These are phyloP conservation scores for Beris chalybata DNA, from an alignment of 2,888 invertebrate genomes.

Conservation along the genomic window DNA sequence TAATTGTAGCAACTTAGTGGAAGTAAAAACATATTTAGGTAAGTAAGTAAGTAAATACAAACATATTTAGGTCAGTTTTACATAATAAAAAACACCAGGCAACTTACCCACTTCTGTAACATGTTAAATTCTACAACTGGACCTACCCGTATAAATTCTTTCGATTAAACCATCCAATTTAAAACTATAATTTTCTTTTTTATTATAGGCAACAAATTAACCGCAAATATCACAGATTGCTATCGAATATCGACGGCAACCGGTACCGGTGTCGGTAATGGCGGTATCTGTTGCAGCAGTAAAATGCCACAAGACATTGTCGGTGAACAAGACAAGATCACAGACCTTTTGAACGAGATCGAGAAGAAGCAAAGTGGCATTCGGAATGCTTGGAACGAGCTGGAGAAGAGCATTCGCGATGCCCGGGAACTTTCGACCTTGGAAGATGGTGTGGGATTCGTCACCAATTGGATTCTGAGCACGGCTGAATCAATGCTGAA, in stretches of 20 bases:
- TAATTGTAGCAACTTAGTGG: too few species aligned
- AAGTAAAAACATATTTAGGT: too few species aligned
- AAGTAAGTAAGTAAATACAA: too few species aligned
- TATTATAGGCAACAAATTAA: constrained; percentile 52
- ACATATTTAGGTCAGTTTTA: too few species aligned
- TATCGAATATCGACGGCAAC: constrained; percentile 46
- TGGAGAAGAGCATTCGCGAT: constrained; percentile 63
- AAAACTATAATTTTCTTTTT: constrained; percentile 3
- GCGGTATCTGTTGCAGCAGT: constrained; percentile 27
- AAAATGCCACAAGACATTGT: constrained; percentile 63
- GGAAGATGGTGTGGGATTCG: constrained; percentile 68
- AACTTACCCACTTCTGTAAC: too few species aligned
- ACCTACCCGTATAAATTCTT: not conserved
- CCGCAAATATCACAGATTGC: constrained; percentile 52
- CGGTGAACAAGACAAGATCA: constrained; percentile 64
- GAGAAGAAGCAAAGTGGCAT: constrained; percentile 64
- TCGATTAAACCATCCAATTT: not conserved
- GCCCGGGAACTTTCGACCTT: constrained; percentile 64
- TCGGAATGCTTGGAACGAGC: constrained; percentile 63
- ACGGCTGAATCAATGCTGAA: constrained; percentile 75
- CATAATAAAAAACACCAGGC: too few species aligned
- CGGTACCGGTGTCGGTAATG: constrained; percentile 24
- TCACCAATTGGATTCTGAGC: constrained; percentile 77
- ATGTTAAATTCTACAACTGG: too few species aligned
- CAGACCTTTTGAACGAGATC: constrained; percentile 61